A percentile compares a stretch with the other conserved stretches of the same genome.
These are phyloP conservation scores for Zaprionus capensis DNA, from an alignment of 1,140 invertebrate genomes.

Conservation along the genomic window DNA sequence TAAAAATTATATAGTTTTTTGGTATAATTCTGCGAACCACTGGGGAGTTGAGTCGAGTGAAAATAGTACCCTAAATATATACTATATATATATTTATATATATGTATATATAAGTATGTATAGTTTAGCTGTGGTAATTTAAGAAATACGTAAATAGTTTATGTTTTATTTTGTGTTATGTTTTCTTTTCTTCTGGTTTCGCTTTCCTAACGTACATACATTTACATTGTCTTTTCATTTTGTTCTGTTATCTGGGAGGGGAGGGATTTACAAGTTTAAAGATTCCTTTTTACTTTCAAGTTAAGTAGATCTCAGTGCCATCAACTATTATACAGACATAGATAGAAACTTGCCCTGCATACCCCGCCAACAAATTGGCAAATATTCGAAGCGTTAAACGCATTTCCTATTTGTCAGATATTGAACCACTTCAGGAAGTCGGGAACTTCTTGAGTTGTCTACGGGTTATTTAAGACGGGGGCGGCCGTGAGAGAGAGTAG, in stretches of 20 bases:
- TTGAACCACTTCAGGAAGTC: background rate
- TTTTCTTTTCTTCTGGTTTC: background rate
- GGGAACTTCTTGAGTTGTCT: conserved; percentile 6
- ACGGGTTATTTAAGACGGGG: conserved; percentile 37
- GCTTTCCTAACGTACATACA: conserved; percentile 61
- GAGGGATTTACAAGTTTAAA: conserved; percentile 35
- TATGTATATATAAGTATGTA: conserved; percentile 35
- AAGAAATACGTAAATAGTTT: conserved; percentile 75
- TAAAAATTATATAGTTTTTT: conserved; percentile 78
- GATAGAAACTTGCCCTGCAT: conserved; percentile 13
- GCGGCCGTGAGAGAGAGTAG: conserved; percentile 47
- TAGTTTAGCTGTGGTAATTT: conserved; percentile 49
- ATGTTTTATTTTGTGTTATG: background rate
- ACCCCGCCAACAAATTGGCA: conserved; percentile 5
- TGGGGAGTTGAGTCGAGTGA: conserved; percentile 67
- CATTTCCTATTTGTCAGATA: conserved; percentile 16
- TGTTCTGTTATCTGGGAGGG: conserved; percentile 5
- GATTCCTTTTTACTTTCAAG: conserved; percentile 55
- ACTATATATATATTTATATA: conserved; percentile 18
- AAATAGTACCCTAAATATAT: conserved; percentile 17
- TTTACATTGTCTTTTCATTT: conserved; percentile 61
- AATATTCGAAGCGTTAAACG: conserved; percentile 56
- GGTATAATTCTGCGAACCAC: conserved; percentile 83
- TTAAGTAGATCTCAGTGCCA: conserved; percentile 84
- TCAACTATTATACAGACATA: conserved; percentile 72